Evolutionary conservation across 64 coral and sea anemone genomes (phyloP).

Genomic region (Cladopsammia gracilis): DNA sequence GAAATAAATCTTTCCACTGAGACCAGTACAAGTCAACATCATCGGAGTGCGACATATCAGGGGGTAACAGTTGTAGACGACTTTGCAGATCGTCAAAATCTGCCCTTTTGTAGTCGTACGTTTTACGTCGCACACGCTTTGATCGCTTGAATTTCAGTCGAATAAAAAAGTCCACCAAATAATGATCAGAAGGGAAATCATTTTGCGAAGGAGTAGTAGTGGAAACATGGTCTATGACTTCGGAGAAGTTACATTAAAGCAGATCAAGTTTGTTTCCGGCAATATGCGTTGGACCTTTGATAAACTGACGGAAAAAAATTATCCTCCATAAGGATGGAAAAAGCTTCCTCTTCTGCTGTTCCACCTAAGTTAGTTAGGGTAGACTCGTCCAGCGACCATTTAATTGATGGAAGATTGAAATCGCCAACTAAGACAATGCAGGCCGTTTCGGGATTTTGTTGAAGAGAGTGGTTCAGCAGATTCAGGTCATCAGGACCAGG

Average conservation of each 20-base stretch:
- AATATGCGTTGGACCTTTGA: constrained; percentile 59
- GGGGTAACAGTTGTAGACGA: background rate
- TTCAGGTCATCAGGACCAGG: background rate
- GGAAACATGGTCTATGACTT: constrained; percentile 41
- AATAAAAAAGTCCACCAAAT: constrained; percentile 56
- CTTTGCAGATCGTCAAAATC: constrained; percentile 33
- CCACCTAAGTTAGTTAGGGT: constrained; percentile 17
- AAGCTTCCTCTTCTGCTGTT: constrained; percentile 25
- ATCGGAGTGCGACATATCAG: constrained; percentile 18
- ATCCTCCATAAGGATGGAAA: too few relatives aligned
- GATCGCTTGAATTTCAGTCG: constrained; percentile 47
- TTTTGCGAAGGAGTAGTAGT: constrained; percentile 22
- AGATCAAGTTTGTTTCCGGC: constrained; percentile 71
- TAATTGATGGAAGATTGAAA: constrained; percentile 44
- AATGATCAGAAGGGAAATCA: constrained; percentile 54
- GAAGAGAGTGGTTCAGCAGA: constrained; percentile 42
- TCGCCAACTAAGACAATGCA: constrained; percentile 33
- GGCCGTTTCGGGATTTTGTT: constrained; percentile 34
- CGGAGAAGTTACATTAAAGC: constrained; percentile 42
- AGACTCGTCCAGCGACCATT: constrained; percentile 46
- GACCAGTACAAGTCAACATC: constrained; percentile 43
- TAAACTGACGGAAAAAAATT: too few relatives aligned
- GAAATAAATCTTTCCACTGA: constrained; percentile 62
- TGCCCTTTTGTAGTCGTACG: constrained; percentile 40
- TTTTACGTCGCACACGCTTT: constrained; percentile 27